Evolutionary conservation across 2,797 vertebrate species (phyloP).

Genomic region (Otolemur crassicaudatus): DNA sequence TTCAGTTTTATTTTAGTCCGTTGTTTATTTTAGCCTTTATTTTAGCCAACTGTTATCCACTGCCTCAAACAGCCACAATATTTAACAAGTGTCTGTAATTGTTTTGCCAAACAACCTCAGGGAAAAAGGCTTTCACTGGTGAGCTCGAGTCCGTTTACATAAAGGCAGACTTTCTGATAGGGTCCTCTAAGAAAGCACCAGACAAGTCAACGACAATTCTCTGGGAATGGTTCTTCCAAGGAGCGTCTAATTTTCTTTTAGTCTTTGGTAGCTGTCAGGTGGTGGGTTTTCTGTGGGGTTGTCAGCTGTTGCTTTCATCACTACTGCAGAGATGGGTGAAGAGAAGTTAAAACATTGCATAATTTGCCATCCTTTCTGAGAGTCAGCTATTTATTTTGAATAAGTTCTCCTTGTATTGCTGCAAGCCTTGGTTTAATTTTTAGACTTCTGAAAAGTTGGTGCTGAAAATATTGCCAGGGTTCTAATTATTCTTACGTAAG

Average conservation of each 20-base stretch:
- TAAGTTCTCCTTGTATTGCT: not conserved
- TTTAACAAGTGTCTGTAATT: not conserved
- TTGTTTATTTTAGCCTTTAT: not conserved
- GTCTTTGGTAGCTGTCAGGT: not conserved
- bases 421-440: not conserved
- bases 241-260: not conserved
- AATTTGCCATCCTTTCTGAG: not conserved
- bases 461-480: not conserved
- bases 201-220: not conserved
- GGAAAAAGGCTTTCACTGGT: not conserved
- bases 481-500: not conserved
- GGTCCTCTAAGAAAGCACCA: not conserved
- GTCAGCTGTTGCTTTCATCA: not conserved
- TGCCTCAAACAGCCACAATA: not conserved
- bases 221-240: not conserved
- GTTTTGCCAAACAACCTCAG: not conserved
- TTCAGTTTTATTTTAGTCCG: not conserved
- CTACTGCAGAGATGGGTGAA: not conserved
- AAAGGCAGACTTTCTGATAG: not conserved
- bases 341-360: not conserved
- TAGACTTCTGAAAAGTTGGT: not conserved
- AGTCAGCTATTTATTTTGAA: not conserved
- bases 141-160: not conserved
- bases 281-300: not conserved
- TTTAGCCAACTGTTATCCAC: not conserved